Evolutionary conservation across 2,113 vertebrate species (phyloP).

Genomic region (Myiopsitta monachus): DNA sequence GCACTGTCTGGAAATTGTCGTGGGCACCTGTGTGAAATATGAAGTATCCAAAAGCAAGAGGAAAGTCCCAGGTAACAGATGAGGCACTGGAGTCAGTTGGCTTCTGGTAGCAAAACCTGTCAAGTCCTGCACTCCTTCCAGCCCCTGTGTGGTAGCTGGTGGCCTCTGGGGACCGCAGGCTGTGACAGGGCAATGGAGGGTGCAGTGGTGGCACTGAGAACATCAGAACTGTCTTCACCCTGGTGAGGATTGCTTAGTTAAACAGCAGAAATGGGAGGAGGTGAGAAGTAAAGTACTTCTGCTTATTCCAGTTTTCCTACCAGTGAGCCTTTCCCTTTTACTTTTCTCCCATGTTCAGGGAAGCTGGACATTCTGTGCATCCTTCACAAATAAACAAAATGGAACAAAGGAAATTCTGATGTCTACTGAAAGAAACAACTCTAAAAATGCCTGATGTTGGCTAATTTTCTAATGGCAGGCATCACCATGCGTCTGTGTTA

Average conservation of each 20-base stretch:
- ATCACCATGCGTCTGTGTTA: background rate
- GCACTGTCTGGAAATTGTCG: background rate
- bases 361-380: background rate
- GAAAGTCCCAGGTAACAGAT: background rate
- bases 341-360: background rate
- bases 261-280: background rate
- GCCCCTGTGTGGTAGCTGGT: background rate
- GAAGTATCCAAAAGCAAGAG: background rate
- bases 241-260: background rate
- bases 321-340: background rate
- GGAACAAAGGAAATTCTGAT: background rate
- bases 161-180: background rate
- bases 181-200: background rate
- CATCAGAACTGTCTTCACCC: fast-evolving
- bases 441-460: background rate
- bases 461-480: background rate
- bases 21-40: background rate
- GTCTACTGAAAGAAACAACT: background rate
- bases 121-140: background rate
- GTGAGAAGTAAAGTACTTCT: background rate
- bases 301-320: background rate
- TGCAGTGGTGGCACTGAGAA: fast-evolving
- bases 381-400: background rate
- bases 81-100: background rate
- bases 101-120: background rate